Conservation (phyloP, 2,113 vertebrate species). For the Tursiops truncatus region DNA sequence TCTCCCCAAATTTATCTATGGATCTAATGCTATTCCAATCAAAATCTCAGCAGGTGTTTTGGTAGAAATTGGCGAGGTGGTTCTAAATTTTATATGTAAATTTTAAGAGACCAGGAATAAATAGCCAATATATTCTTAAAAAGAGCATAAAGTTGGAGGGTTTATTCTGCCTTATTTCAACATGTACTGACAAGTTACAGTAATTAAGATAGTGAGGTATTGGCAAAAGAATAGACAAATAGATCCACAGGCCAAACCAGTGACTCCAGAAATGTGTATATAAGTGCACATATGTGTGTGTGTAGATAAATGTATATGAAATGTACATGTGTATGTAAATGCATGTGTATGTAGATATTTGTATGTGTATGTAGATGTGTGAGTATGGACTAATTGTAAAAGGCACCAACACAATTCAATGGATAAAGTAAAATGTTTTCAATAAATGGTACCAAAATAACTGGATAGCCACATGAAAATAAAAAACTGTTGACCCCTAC, state of each 20-base stretch:
- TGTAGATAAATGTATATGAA: neutral
- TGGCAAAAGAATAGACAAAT: neutral
- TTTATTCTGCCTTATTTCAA: neutral
- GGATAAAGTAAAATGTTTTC: neutral
- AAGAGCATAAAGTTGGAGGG: neutral
- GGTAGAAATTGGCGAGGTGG: neutral
- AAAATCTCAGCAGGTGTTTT: neutral
- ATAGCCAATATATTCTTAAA: neutral
- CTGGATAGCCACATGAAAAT: neutral
- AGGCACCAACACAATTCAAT: neutral
- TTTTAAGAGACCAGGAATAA: neutral
- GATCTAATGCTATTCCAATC: neutral
- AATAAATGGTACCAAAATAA: neutral
- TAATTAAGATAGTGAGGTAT: neutral
- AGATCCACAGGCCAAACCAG: neutral
- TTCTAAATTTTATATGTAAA: neutral
- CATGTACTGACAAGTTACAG: neutral
- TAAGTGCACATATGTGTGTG: fast-evolving
- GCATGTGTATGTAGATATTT: neutral
- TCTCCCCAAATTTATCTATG: neutral
- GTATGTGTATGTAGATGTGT: neutral
- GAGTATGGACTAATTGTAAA: neutral
- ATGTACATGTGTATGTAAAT: neutral
- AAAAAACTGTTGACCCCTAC: neutral
- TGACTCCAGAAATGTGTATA: neutral